Evolutionary conservation across 2,888 invertebrate species (phyloP).

Genomic region (Philhelius pedissequus): DNA sequence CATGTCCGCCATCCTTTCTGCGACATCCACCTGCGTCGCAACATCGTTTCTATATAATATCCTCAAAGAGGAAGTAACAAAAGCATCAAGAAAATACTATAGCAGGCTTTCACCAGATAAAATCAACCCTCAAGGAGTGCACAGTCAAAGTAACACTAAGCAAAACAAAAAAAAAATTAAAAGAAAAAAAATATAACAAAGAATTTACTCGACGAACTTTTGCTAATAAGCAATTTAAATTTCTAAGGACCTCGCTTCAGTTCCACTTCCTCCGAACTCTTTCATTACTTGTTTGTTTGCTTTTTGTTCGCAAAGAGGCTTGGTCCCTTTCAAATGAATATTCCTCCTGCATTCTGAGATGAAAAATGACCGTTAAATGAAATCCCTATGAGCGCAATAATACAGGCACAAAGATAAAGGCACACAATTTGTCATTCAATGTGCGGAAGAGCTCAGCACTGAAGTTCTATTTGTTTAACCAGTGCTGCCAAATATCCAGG

Average conservation of each 20-base stretch:
- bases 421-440: conserved; percentile 52
- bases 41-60: no score
- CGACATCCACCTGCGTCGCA: conserved; percentile 24
- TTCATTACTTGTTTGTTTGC: conserved; percentile 19
- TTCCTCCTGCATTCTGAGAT: conserved; percentile 30
- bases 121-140: conserved; percentile 25
- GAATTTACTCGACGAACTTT: conserved; percentile 54
- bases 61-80: conserved; percentile 24
- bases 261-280: conserved; percentile 51
- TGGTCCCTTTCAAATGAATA: conserved; percentile 37
- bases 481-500: conserved; percentile 8
- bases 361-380: conserved; percentile 63
- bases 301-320: not conserved
- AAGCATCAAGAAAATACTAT: conserved; percentile 20
- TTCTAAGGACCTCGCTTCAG: conserved; percentile 51
- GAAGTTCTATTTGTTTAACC: not conserved
- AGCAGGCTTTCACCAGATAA: not conserved
- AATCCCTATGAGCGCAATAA: conserved; percentile 47
- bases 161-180: not conserved
- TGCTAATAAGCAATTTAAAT: conserved; percentile 69
- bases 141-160: conserved; percentile 16
- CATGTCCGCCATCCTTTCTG: not conserved
- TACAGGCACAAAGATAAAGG: conserved; percentile 36
- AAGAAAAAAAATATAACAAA: conserved; percentile 5
- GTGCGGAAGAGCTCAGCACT: not conserved